Evolutionary conservation across 2,113 vertebrate species (phyloP).

Genomic region (Haemorhous mexicanus): DNA sequence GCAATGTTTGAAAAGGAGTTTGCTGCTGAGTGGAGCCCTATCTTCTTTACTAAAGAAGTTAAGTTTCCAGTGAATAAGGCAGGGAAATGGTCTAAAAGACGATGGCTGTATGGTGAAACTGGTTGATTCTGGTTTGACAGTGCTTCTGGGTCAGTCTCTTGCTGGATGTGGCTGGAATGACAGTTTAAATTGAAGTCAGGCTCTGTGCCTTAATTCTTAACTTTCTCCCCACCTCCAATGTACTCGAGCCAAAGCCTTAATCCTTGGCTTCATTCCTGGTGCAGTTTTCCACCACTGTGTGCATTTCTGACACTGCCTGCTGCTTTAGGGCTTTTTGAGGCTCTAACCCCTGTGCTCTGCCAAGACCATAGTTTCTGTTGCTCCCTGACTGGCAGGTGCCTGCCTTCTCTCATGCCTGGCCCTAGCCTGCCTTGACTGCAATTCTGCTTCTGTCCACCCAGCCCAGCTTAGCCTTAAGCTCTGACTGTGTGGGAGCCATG

Average conservation of each 20-base stretch:
- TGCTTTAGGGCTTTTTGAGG: background rate
- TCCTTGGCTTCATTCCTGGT: background rate
- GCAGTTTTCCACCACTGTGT: background rate
- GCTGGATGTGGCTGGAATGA: background rate
- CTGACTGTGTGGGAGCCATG: rapidly evolving
- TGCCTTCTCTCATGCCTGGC: background rate
- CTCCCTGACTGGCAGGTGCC: rapidly evolving
- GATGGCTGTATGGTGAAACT: rapidly evolving
- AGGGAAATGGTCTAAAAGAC: background rate
- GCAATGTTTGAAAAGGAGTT: background rate
- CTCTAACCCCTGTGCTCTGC: background rate
- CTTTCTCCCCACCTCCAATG: rapidly evolving
- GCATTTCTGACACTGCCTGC: background rate
- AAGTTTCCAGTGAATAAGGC: background rate
- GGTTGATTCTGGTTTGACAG: background rate
- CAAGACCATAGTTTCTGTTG: background rate
- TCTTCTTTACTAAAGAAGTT: background rate
- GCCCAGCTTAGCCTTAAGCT: background rate
- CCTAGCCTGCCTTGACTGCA: background rate
- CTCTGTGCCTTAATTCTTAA: background rate
- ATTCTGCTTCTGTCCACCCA: background rate
- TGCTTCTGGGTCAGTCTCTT: background rate
- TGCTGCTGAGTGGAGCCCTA: background rate
- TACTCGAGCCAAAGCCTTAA: background rate
- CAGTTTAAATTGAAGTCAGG: background rate